Evolutionary conservation across 2,113 vertebrate genomes (phyloP), one percentile per base, ranked within the genome.

Genomic region (Callochromis pleurospilus): DNA sequence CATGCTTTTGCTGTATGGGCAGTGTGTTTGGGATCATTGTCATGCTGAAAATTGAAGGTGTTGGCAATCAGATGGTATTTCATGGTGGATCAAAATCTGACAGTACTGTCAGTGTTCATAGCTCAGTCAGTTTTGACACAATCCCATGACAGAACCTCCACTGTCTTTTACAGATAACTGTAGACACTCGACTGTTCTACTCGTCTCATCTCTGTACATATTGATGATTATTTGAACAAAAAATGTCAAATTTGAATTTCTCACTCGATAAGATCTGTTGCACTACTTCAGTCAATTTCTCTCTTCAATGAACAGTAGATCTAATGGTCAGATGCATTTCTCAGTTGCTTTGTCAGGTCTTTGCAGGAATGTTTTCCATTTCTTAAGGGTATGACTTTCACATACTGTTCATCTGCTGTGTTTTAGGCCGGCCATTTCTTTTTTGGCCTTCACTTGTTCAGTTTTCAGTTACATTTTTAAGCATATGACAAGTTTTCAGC

Each of bases 391-490:
- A 31, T 58, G 55, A 29, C 55, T 2, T 58, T 58, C 5, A 58
- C 55, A 58, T 58, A 58, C 6, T 62, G 31, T 36, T 12, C 31
- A 62, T n/a, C 58, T 33, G 9, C 58, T 62, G 29, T 10, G 9
- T 33, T 62, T 33, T 19, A 62, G 29, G 29, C 31, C 58, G 36
- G 6, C 9, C 31, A 62, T 36, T 62, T 36, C 17, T 62, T 36
- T 36, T 62, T 62, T 62, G 29, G 31, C 58, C 58, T 62, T 62
- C 58, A 62, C 58, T 62, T 62, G 58, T 62, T 62, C 17, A 19
- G 9, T 62, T 62, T 62, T 62, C 58, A 62, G 58, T 62, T 62
- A 7, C 58, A 62, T 62, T 62, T 62, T 62, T 62, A 62, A 62
- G 31, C 3, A 62, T 0, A 62, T 12, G 58, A 62, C 31, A 62